phyloP scores from a whole-genome alignment of 2,888 invertebrate genomes.

The Calliphora vomitoria region DNA sequence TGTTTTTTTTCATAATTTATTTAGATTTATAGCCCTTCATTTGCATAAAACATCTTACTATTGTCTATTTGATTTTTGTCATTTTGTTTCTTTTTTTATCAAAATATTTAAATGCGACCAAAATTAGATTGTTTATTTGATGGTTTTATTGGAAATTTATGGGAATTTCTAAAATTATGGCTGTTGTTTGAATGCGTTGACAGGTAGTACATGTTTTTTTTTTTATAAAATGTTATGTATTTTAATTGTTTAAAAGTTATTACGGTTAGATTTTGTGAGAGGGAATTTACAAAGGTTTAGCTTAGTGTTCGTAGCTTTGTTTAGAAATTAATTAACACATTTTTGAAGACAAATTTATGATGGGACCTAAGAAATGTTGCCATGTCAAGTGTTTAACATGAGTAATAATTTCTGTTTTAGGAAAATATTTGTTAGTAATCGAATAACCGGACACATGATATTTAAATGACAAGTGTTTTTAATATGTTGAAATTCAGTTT shows the following conservation, averaged over 20 bases:
- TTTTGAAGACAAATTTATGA: slow-evolving; percentile 36
- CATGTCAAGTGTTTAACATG: slow-evolving; percentile 38
- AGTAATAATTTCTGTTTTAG: background rate
- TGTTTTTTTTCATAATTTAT: slow-evolving; percentile 45
- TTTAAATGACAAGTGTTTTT: no score
- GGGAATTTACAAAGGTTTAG: background rate
- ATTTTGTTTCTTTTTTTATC: background rate
- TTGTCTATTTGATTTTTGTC: slow-evolving; percentile 9
- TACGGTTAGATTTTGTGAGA: slow-evolving; percentile 3
- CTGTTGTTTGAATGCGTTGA: slow-evolving; percentile 35
- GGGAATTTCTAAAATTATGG: slow-evolving; percentile 40
- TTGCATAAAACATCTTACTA: slow-evolving; percentile 64
- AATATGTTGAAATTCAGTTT: no score
- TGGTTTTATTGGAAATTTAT: slow-evolving; percentile 62
- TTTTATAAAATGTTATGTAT: slow-evolving; percentile 33
- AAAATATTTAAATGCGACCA: slow-evolving; percentile 25
- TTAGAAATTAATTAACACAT: slow-evolving; percentile 46
- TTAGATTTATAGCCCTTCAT: slow-evolving; percentile 59
- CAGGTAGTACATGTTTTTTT: slow-evolving; percentile 61
- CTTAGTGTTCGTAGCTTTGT: background rate
- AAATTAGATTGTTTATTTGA: slow-evolving; percentile 53
- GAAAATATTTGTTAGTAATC: background rate
- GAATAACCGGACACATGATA: background rate
- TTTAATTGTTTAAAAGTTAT: slow-evolving; percentile 60
- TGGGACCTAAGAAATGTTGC: background rate